Evolutionary conservation across 2,797 vertebrate genomes (phyloP).

Genomic region (Myotis pilosus): DNA sequence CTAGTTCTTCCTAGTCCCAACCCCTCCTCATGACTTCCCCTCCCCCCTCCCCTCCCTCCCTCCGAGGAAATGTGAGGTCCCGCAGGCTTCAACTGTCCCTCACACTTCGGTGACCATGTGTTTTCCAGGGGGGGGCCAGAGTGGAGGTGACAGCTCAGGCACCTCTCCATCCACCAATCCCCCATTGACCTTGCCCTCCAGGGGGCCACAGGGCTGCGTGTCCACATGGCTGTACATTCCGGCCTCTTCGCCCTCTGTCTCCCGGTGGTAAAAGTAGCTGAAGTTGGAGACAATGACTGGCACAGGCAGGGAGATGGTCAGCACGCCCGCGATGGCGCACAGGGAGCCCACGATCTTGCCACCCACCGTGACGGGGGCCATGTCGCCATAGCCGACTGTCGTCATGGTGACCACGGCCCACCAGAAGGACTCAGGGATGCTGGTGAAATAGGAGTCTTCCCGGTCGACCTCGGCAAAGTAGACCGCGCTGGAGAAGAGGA

Average conservation of each 20-base stretch:
- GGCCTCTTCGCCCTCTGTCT: constrained; percentile 88
- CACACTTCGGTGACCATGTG: constrained; percentile 80
- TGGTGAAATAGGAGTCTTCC: constrained; percentile 88
- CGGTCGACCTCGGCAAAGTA: constrained; percentile 95
- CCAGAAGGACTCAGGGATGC: constrained; percentile 97
- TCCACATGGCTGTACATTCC: constrained; percentile 86
- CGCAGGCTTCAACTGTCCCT: constrained; percentile 12
- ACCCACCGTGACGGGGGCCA: constrained; percentile 91
- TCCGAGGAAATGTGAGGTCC: constrained; percentile 26
- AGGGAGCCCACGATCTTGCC: constrained; percentile 96
- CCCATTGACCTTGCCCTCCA: constrained; percentile 74
- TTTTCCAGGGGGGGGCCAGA: constrained; percentile 77
- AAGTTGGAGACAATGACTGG: constrained; percentile 97
- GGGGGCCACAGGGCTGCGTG: constrained; percentile 85
- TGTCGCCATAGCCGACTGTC: constrained; percentile 95
- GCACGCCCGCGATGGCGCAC: constrained; percentile 94
- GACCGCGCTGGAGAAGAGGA: constrained; percentile 93
- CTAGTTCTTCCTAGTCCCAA: constrained; percentile 46
- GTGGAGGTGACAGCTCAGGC: constrained; percentile 68
- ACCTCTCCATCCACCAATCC: constrained; percentile 70
- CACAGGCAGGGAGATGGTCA: constrained; percentile 95
- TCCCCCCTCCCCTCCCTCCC: constrained; percentile 18
- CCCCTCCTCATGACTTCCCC: constrained; percentile 26
- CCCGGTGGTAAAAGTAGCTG: constrained; percentile 95
- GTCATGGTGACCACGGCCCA: constrained; percentile 98